Conservation (phyloP, 2,888 invertebrate genomes). For the Habroteleia sp. region DNA sequence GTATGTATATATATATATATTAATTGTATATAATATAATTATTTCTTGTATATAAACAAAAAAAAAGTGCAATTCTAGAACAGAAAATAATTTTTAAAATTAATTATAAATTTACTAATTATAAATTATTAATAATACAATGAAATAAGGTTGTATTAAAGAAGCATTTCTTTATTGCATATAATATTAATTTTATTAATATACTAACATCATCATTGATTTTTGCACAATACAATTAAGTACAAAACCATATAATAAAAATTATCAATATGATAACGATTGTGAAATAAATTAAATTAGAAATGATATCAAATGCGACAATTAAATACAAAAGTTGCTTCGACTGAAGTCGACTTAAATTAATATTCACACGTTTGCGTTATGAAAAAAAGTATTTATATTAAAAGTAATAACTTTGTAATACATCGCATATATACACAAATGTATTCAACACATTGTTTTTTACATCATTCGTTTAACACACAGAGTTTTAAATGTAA, state of each 20-base stretch:
- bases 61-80: too few species aligned
- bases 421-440: constrained; percentile 48
- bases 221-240: constrained; percentile 25
- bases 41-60: too few species aligned
- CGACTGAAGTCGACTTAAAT: not conserved
- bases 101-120: too few species aligned
- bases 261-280: constrained; percentile 28
- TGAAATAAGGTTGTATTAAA: too few species aligned
- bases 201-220: constrained; percentile 26
- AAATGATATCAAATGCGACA: constrained; percentile 15
- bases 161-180: not conserved
- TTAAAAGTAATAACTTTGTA: constrained; percentile 22
- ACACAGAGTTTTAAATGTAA: constrained; percentile 38
- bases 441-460: constrained; percentile 37
- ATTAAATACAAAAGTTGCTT: constrained; percentile 2
- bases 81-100: too few species aligned
- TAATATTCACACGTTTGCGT: constrained; percentile 15
- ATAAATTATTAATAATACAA: too few species aligned
- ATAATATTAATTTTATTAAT: constrained; percentile 45
- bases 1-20: too few species aligned
- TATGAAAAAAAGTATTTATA: constrained; percentile 8
- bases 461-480: constrained; percentile 21
- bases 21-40: too few species aligned
- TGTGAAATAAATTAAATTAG: constrained; percentile 5
- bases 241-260: constrained; percentile 18